Base-by-base conservation (phyloP, 2,797 vertebrate species). In the Myripristis jacobus region DNA sequence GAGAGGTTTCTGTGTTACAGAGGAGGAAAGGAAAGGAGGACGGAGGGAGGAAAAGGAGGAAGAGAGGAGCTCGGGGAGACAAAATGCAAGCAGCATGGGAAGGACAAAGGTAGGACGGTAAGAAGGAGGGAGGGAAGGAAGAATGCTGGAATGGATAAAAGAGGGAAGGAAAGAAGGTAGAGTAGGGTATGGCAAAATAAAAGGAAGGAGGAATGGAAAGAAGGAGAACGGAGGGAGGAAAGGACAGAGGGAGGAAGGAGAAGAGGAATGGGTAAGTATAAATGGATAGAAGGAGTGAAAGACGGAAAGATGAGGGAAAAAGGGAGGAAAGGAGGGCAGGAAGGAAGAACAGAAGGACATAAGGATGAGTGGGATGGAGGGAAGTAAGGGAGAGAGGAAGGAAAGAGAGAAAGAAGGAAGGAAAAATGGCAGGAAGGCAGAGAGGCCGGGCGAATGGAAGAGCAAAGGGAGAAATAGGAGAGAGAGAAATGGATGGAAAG, bases 11-110 rank as follows among this genome's bases (percentile, higher is more conserved):
- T 3, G 19, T 25, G 46, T 29, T 10, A 50, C 25, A 31, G n/a
- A n/a, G n/a, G n/a, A n/a, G 36, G 51, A 79, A 31, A 34, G 55
- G 57, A 61, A 29, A 16, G 15, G 7, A 18, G 16, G 12, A 19
- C 8, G 12, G 21, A 24, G 10, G 6, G 29, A 36, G 7, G 6
- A 21, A 25, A 13, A 11, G 3, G 38, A 24, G 36, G 19, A 4
- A 59, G 38, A 16, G 3, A 16, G 24, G 31, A 1, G 25, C 44
- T 41, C 15, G 16, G 2, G 10, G 15, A 53, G 15, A 50, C 21
- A 70, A 15, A 29, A 18, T 31, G 25, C n/a, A 9, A 41, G 19
- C 18, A 44, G 21, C 31, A 31, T 15, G 44, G 47, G 27, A 10
- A 34, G n/a, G 34, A 22, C 19, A 1, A 1, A 57, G 11, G 21